phyloP scores from a whole-genome alignment of 1,140 invertebrate species.

The Sweltsa coloradensis region DNA sequence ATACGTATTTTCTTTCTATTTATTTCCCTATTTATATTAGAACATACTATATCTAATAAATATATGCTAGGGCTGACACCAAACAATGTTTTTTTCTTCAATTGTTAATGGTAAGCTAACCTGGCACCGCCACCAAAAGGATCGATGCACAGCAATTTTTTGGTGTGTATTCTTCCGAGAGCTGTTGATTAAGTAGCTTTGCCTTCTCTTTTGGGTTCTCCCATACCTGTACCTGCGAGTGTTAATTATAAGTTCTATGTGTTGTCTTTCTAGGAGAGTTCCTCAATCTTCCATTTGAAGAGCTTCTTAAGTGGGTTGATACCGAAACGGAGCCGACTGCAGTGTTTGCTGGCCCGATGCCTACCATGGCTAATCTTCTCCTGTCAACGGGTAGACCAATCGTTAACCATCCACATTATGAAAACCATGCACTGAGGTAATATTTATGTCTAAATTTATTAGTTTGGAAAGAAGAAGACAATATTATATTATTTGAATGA shows the following conservation, averaged over 20 bases:
- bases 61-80: too few relatives aligned
- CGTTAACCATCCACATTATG: constrained; percentile 78
- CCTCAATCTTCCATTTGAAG: constrained; percentile 54
- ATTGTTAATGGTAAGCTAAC: neutral
- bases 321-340: constrained; percentile 40
- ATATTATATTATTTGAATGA: too few relatives aligned
- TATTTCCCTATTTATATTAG: too few relatives aligned
- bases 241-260: constrained; percentile 3
- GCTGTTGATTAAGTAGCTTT: neutral
- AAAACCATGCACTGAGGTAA: constrained; percentile 52
- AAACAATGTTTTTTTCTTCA: too few relatives aligned
- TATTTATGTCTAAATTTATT: constrained; percentile 5
- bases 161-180: too few relatives aligned
- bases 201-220: too few relatives aligned
- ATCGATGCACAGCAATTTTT: too few relatives aligned
- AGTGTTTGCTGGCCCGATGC: constrained; percentile 77
- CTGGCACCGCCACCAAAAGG: too few relatives aligned
- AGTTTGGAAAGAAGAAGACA: neutral
- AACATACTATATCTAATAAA: too few relatives aligned
- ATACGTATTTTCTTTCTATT: too few relatives aligned
- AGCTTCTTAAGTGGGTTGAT: constrained; percentile 63
- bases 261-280: constrained; percentile 44
- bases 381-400: constrained; percentile 60
- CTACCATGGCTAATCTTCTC: constrained; percentile 67
- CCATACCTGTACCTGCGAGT: too few relatives aligned